Conservation (phyloP, 2,113 vertebrate genomes). For the Salvelinus namaycush region DNA sequence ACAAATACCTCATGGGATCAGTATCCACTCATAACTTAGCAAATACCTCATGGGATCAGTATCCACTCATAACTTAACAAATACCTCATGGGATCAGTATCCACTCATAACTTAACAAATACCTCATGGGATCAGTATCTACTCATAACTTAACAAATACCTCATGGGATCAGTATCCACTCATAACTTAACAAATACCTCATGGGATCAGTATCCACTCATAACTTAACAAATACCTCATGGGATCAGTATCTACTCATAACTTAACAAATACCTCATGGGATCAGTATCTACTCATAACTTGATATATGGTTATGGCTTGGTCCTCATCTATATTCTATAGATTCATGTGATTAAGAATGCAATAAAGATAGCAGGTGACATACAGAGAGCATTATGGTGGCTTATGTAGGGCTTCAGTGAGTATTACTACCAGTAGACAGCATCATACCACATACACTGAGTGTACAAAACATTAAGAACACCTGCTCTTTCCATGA, state of each 20-base stretch:
- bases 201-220: not conserved
- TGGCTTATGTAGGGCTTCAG: not conserved
- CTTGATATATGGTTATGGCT: not conserved
- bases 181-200: no score
- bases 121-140: no score
- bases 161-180: no score
- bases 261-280: not conserved
- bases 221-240: not conserved
- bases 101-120: no score
- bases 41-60: no score
- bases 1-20: no score
- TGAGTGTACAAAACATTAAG: no score
- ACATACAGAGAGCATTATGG: not conserved
- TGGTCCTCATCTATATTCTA: not conserved
- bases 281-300: not conserved
- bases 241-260: not conserved
- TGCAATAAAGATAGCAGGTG: not conserved
- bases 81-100: no score
- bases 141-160: no score
- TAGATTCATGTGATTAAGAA: not conserved
- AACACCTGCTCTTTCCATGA: no score
- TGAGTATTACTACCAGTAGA: not conserved
- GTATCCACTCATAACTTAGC: no score
- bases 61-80: no score
- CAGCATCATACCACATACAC: not conserved